Base-by-base conservation (phyloP, 2,888 invertebrate species). In the Drosophila maculinotata region DNA sequence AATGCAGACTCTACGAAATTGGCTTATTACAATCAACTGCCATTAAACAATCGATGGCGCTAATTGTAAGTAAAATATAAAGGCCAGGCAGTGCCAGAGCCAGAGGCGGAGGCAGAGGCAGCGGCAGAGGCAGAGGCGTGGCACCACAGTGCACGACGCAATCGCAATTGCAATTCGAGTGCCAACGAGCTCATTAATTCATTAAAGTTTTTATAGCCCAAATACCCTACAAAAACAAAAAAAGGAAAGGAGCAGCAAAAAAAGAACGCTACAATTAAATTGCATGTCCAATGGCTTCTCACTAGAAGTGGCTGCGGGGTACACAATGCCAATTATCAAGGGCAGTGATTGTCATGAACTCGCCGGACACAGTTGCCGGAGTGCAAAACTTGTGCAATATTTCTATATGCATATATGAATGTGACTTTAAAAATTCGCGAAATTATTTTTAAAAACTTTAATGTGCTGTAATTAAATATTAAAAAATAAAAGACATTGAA, bases 21-120 rank as follows among this genome's bases (percentile, higher is more conserved):
- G 88, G 83, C 80, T 83, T 87, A 80, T 80, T 86, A 72, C 75
- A 86, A 87, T 88, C 81, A 77, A 87, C 72, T 72, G 72, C 60
- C 63, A 70, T 83, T 66, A 83, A 70, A 75, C 67, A 86, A 83
- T 80, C 87, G 78, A 83, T 77, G 67, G 64, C 42, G 67, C 67
- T 72, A 69, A 76, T 80, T 77, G 70, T 70, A 72, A 73, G 73
- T 74, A 67, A 85, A 69, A 65, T 57, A 62, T 20, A 62, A 62
- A 41, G 36, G 36, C 23, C 20, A 44, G 7, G 0, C 28, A 10
- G 9, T 3, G 9, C 38, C 3, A 17, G 30, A 26, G n/a, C 17
- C n/a, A n/a, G n/a, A 30, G 49, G 47, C 26, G 42, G 20, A 3
- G 9, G 41, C 3, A 17, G 30, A 25, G n/a, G 20, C n/a, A n/a